Conservation (phyloP, 2,888 invertebrate species). For the Arge pagana region DNA sequence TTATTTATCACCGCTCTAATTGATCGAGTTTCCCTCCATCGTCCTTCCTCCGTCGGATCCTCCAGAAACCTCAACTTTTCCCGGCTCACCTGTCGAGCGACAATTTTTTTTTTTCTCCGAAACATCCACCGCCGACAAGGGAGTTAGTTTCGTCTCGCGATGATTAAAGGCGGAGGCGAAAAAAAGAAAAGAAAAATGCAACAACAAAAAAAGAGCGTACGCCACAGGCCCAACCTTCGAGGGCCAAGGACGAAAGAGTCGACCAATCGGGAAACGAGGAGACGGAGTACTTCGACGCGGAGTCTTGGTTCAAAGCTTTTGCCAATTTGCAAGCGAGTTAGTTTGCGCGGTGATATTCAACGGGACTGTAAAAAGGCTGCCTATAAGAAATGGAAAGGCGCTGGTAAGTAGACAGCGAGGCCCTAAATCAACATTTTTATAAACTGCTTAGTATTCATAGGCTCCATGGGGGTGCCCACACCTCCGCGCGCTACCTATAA, state of each 20-base stretch:
- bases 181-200: too few relatives aligned
- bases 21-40: conserved; percentile 20
- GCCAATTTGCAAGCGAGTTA: conserved; percentile 15
- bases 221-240: conserved; percentile 1
- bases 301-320: too few relatives aligned
- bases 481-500: conserved; percentile 41
- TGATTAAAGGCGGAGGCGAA: too few relatives aligned
- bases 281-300: neutral
- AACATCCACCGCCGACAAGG: too few relatives aligned
- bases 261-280: conserved; percentile 2
- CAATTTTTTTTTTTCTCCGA: too few relatives aligned
- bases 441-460: conserved; percentile 57
- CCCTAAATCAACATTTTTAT: conserved; percentile 58
- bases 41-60: too few relatives aligned
- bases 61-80: too few relatives aligned
- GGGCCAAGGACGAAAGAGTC: conserved; percentile 5
- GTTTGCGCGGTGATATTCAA: conserved; percentile 14
- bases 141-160: too few relatives aligned
- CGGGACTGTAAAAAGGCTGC: conserved; percentile 20
- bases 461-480: conserved; percentile 42
- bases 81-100: too few relatives aligned
- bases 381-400: conserved; percentile 26
- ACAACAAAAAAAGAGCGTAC: neutral
- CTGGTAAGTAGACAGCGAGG: conserved; percentile 43
- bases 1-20: conserved; percentile 14